Evolutionary conservation across 2,113 vertebrate species (phyloP), one percentile per base, ranked within the genome.

Genomic region (Parotia lawesii): DNA sequence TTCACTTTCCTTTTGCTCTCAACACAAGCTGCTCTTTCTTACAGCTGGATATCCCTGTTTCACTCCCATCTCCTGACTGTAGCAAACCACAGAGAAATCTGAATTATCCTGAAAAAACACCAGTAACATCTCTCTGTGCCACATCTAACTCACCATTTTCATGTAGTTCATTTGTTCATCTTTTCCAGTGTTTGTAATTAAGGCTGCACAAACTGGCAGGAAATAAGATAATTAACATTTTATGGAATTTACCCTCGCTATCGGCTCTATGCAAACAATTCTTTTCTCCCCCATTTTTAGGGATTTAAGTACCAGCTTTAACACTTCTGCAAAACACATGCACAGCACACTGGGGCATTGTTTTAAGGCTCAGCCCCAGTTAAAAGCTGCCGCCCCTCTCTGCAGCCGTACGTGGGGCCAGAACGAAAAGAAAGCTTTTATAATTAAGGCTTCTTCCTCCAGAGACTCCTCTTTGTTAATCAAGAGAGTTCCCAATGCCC

Each of bases 401-500:
- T 72, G 60, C 83, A 65, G 62, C 84, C 72, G 78, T 21, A 96
- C 20, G 2, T 47, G 65, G 51, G 12, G 65, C 86, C 79, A 94
- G 93, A 89, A 72, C 11, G 82, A 84, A 83, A 90, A 71, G 58
- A 54, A 31, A 62, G 77, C 86, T 90, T 88, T 72, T 75, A 66
- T 96, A 96, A 97, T 97, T 95, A 96, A 86, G 84, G 94, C 69
- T 61, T 69, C 40, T 74, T 86, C 95, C 96, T 97, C 96, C 79
- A 78, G 96, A 96, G 96, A 92, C 79, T 84, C 82, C 89, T 65
- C 95, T 96, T 91, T 95, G 96, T 96, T 97, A 96, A 97, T 94
- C 96, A 96, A 84, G 85, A 23, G 57, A 94, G 92, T 51, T 89
- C 73, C 90, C 54, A 77, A 94, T 92, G 69, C 96, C 93, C 73